These are phyloP conservation scores for Seladonia tumulorum DNA, from an alignment of 2,888 invertebrate species.

Conservation along the genomic window DNA sequence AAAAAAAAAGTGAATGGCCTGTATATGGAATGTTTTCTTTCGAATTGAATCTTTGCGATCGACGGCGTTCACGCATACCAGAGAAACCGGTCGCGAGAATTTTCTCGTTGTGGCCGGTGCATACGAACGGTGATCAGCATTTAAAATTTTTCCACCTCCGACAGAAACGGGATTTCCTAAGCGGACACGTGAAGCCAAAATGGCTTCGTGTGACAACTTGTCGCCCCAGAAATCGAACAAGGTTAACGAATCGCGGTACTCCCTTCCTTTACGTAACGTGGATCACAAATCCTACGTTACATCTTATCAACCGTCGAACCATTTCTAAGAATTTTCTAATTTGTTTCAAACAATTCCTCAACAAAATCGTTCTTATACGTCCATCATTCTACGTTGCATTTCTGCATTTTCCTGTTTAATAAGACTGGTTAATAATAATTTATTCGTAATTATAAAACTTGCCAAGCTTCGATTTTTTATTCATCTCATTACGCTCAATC, in stretches of 20 bases:
- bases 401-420: not conserved
- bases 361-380: not conserved
- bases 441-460: not conserved
- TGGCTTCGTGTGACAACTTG: slow-evolving; percentile 42
- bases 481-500: too few species aligned
- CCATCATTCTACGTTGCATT: not conserved
- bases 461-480: too few species aligned
- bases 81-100: slow-evolving; percentile 62
- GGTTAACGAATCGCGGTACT: slow-evolving; percentile 46
- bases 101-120: slow-evolving; percentile 39
- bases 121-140: slow-evolving; percentile 26
- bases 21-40: slow-evolving; percentile 61
- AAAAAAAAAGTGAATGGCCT: slow-evolving; percentile 60
- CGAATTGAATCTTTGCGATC: slow-evolving; percentile 61
- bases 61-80: slow-evolving; percentile 54
- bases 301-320: not conserved
- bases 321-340: not conserved
- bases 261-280: slow-evolving; percentile 26
- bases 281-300: not conserved
- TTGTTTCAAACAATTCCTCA: not conserved
- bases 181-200: slow-evolving; percentile 38
- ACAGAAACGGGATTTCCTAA: slow-evolving; percentile 46
- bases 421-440: too few species aligned
- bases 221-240: slow-evolving; percentile 52
- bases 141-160: slow-evolving; percentile 33